These are phyloP conservation scores for Chaetodon trifasciatus DNA, from an alignment of 2,797 vertebrate species.

Conservation along the genomic window DNA sequence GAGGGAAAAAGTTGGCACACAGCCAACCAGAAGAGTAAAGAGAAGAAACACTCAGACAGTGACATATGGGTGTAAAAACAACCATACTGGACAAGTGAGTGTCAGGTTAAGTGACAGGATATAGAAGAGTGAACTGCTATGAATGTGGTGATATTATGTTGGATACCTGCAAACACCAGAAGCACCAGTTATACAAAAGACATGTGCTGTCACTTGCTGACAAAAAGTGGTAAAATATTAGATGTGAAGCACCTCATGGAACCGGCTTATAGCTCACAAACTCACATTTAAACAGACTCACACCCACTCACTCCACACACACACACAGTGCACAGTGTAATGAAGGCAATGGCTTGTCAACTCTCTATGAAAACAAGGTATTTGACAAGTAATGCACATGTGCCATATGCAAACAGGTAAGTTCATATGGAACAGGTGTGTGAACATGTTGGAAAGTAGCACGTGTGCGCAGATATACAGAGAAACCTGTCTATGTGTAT, in stretches of 20 bases:
- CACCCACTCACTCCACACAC: no score
- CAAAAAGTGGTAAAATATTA: no score
- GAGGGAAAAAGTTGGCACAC: conserved; percentile 2
- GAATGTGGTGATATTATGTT: conserved; percentile 3
- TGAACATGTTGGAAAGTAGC: conserved; percentile 15
- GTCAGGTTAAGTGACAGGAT: conserved; percentile 28
- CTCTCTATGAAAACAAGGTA: conserved; percentile 34
- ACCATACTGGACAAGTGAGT: not conserved
- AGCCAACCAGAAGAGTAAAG: conserved; percentile 9
- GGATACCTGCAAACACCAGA: conserved; percentile 21
- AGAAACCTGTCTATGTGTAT: conserved; percentile 23
- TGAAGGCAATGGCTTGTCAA: not conserved
- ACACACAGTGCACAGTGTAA: no score
- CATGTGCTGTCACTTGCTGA: not conserved
- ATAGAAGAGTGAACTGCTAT: not conserved
- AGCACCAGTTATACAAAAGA: conserved; percentile 18
- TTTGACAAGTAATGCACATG: conserved; percentile 3
- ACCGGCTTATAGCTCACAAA: no score
- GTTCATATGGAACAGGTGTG: conserved; percentile 2
- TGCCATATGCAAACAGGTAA: conserved; percentile 29
- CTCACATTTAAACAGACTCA: no score
- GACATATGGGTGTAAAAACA: conserved; percentile 20
- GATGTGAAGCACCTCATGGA: no score
- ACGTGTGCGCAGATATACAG: conserved; percentile 1
- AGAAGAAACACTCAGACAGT: not conserved